Evolutionary conservation across 1,140 invertebrate species (phyloP).

Genomic region (Melanaphis sacchari): DNA sequence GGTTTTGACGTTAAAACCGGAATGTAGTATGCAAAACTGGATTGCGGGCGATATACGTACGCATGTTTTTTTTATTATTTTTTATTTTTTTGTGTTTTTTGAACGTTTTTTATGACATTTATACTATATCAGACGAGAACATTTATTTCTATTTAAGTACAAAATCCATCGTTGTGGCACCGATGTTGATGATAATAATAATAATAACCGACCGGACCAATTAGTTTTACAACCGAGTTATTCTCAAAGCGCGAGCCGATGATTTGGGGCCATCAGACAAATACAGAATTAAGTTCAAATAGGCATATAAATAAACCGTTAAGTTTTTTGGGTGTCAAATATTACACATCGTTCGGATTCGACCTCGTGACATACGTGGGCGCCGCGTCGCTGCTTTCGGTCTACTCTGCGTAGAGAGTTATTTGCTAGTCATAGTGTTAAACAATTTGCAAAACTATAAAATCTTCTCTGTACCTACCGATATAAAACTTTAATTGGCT

Average conservation of each 20-base stretch:
- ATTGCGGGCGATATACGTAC: not conserved
- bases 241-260: not conserved
- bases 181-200: not conserved
- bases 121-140: not conserved
- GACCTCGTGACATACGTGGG: constrained; percentile 31
- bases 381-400: not conserved
- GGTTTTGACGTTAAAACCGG: constrained; percentile 22
- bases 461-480: not conserved
- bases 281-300: not conserved
- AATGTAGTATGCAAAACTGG: not conserved
- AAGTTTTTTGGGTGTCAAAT: not conserved
- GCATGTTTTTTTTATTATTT: not conserved
- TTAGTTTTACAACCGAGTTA: constrained; percentile 43
- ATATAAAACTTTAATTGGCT: constrained; percentile 1
- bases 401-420: not conserved
- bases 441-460: not conserved
- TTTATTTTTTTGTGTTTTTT: not conserved
- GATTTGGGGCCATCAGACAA: not conserved
- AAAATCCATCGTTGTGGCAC: not conserved
- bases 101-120: not conserved
- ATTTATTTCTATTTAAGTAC: constrained; percentile 29
- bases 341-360: not conserved
- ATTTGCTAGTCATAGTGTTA: not conserved
- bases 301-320: constrained; percentile 19
- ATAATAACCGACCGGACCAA: not conserved